phyloP scores from a whole-genome alignment of 2,888 invertebrate genomes.

The Rosalia funebris region DNA sequence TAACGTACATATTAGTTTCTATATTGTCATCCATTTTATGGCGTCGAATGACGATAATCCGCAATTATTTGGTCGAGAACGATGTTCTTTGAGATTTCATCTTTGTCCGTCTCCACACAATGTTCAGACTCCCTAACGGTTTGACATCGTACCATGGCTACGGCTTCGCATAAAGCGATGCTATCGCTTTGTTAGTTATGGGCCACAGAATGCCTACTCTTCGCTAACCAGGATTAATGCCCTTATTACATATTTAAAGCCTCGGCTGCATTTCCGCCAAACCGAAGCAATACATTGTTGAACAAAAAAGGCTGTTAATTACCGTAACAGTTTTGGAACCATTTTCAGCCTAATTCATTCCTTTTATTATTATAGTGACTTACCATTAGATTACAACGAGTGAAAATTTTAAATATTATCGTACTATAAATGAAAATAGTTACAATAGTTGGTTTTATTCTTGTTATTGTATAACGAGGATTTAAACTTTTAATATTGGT shows the following conservation, averaged over 20 bases:
- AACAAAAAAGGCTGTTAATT: background rate
- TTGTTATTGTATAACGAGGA: background rate
- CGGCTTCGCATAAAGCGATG: conserved; percentile 54
- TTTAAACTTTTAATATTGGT: background rate
- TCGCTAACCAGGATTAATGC: conserved; percentile 61
- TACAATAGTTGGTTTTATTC: background rate
- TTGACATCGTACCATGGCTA: conserved; percentile 49
- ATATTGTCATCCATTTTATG: too few relatives aligned
- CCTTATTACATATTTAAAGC: conserved; percentile 59
- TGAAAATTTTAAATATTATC: too few relatives aligned
- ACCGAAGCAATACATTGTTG: conserved; percentile 5
- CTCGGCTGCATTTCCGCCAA: conserved; percentile 41
- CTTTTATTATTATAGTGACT: too few relatives aligned
- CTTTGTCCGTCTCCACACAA: background rate
- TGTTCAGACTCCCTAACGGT: conserved; percentile 49
- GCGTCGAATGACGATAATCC: too few relatives aligned
- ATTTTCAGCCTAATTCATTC: too few relatives aligned
- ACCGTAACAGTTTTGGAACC: too few relatives aligned
- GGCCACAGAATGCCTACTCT: conserved; percentile 60
- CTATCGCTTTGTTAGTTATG: conserved; percentile 61
- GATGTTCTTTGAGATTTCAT: background rate
- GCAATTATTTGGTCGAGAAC: background rate
- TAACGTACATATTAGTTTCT: too few relatives aligned
- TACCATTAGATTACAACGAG: too few relatives aligned
- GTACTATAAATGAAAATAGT: background rate